Evolutionary conservation across 1,140 invertebrate species (phyloP).

Genomic region (Muscidifurax raptorellus): DNA sequence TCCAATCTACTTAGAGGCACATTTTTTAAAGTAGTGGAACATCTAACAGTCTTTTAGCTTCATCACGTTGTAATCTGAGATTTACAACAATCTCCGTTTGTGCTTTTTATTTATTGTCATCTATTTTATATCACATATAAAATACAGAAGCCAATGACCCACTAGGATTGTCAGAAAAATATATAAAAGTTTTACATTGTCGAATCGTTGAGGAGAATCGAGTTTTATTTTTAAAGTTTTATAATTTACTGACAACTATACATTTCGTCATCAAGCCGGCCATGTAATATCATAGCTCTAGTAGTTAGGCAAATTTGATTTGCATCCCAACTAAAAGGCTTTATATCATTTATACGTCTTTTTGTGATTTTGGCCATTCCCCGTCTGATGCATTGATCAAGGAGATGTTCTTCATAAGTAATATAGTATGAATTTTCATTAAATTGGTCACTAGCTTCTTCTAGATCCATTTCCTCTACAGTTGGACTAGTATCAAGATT

Average conservation of each 20-base stretch:
- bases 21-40: neutral
- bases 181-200: neutral
- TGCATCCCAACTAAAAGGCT: conserved; percentile 49
- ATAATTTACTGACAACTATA: neutral
- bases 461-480: neutral
- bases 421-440: conserved; percentile 27
- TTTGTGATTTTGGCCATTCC: conserved; percentile 51
- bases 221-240: neutral
- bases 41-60: neutral
- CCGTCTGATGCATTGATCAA: conserved; percentile 48
- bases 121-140: neutral
- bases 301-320: conserved; percentile 47
- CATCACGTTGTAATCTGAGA: neutral
- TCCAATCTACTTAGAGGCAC: neutral
- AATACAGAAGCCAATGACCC: neutral
- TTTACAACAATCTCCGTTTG: neutral
- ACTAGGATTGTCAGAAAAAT: neutral
- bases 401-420: conserved; percentile 47
- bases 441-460: conserved; percentile 12
- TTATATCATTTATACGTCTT: conserved; percentile 45
- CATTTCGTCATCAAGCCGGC: neutral
- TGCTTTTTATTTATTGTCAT: neutral
- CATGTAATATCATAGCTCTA: conserved; percentile 40
- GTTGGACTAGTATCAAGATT: neutral
- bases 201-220: no score